Evolutionary conservation across 2,113 vertebrate genomes (phyloP), one percentile per base, ranked within the genome.

Genomic region (Genyomyrus donnyi): DNA sequence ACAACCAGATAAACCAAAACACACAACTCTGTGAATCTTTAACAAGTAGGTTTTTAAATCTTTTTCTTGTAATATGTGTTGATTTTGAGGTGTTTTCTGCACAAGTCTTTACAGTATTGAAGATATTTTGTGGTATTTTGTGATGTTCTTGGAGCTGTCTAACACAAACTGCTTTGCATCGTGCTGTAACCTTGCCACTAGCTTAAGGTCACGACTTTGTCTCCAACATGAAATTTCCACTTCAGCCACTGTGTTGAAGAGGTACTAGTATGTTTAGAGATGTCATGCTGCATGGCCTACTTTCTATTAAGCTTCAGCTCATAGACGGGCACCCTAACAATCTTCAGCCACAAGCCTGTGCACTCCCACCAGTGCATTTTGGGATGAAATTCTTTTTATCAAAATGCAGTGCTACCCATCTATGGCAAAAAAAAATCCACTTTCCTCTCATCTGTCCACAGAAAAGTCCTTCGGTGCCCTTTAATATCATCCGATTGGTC

Each of bases 331-430:
- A 19, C 35, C 74, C 17, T 80, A 42, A 80, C 74, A 80, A 39
- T 80, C 13, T 42, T 39, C 74, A 80, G 74, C 74, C 35, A 19
- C 74, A 80, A 42, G 35, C 74, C 74, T 42, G 35, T 80, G 74
- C 15, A 42, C 70, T 77, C 35, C 70, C 15, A 95, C 95, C 91
- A 49, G 45, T 19, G 21, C 96, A 95, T 95, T 96, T 95, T 96
- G 91, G 94, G 94, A 92, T 93, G 92, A 95, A 95, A 96, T 94
- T 96, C 96, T 96, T 95, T 56, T 39, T 80, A 80, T 42, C 35
- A 42, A 80, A 80, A 80, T 42, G 74, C 31, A 80, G 15, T 42
- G 74, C 74, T 80, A 19, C 74, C 35, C 74, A 42, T 80, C 74
- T 80, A 80, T 80, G 74, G 15, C 74, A 80, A 39, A 17, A 77